Conservation (phyloP, 1,140 invertebrate species). For the Agrilus planipennis region DNA sequence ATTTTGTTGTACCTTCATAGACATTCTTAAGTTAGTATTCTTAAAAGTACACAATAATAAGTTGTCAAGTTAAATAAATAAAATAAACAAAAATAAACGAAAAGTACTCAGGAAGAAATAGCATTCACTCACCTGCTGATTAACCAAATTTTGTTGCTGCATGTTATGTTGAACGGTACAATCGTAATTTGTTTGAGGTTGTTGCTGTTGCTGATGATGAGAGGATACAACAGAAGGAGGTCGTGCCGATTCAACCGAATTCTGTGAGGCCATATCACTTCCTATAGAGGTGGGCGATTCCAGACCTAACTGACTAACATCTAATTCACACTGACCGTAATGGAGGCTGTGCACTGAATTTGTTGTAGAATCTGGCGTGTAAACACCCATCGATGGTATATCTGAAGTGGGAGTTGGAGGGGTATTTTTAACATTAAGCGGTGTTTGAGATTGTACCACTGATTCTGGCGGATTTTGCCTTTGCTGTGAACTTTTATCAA, state of each 20-base stretch:
- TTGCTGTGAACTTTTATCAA: not conserved
- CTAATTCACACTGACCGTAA: constrained; percentile 68
- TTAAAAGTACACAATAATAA: no score
- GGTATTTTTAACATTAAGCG: constrained; percentile 37
- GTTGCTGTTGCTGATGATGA: constrained; percentile 37
- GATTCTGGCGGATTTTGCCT: constrained; percentile 8
- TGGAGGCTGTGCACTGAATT: constrained; percentile 74
- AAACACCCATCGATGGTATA: constrained; percentile 66
- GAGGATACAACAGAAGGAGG: constrained; percentile 36
- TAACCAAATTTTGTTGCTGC: no score
- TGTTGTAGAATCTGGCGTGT: constrained; percentile 72
- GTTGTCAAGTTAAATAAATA: no score
- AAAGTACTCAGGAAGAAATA: no score
- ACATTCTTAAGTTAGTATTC: no score
- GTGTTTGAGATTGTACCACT: constrained; percentile 19
- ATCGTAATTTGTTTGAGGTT: constrained; percentile 39
- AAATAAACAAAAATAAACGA: no score
- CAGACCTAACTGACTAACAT: constrained; percentile 68
- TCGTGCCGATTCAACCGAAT: constrained; percentile 52
- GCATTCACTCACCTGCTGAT: constrained; percentile 40
- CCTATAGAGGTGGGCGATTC: constrained; percentile 81
- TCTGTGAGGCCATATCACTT: constrained; percentile 68
- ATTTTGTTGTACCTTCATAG: constrained; percentile 36
- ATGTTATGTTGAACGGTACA: constrained; percentile 47
- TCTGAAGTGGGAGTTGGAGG: constrained; percentile 45